Conservation (phyloP, 2,113 vertebrate species). For the Dipodomys ordii region DNA sequence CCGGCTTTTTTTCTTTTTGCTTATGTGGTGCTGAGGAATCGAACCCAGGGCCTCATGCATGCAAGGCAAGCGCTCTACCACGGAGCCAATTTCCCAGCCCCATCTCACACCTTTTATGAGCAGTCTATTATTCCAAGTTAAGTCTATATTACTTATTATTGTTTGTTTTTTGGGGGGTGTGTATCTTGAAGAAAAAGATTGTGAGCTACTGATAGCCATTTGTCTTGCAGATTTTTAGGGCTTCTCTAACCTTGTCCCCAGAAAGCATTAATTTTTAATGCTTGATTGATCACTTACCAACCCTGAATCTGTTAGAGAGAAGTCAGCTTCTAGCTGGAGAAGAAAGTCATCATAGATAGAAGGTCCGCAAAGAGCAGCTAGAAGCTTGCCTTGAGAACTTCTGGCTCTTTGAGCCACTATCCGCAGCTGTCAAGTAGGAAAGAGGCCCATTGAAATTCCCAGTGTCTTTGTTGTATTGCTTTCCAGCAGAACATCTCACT, state of each 20-base stretch:
- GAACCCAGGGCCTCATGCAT: no score
- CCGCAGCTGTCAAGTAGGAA: no score
- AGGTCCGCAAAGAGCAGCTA: neutral
- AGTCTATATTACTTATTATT: slow-evolving; percentile 33
- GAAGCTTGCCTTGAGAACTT: neutral
- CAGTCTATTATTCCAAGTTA: slow-evolving; percentile 33
- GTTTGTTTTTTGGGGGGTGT: neutral
- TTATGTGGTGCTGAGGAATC: no score
- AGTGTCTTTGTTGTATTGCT: no score
- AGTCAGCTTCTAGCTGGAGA: slow-evolving; percentile 34
- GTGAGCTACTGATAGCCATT: slow-evolving; percentile 14
- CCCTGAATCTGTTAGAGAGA: neutral
- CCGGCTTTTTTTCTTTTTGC: no score
- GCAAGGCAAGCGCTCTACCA: no score
- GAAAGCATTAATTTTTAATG: slow-evolving; percentile 42
- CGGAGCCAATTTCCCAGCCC: no score
- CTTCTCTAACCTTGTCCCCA: neutral
- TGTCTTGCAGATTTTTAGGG: slow-evolving; percentile 13
- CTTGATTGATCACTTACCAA: neutral
- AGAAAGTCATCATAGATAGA: neutral
- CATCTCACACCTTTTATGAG: neutral
- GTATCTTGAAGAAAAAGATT: slow-evolving; percentile 53
- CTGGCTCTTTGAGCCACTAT: no score
- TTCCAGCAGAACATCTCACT: neutral
- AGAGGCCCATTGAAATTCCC: no score